Percentiles rank a stretch among this genome's conserved stretches.
Conservation (phyloP, 2,888 invertebrate genomes). For the Dendrolimus houi region DNA sequence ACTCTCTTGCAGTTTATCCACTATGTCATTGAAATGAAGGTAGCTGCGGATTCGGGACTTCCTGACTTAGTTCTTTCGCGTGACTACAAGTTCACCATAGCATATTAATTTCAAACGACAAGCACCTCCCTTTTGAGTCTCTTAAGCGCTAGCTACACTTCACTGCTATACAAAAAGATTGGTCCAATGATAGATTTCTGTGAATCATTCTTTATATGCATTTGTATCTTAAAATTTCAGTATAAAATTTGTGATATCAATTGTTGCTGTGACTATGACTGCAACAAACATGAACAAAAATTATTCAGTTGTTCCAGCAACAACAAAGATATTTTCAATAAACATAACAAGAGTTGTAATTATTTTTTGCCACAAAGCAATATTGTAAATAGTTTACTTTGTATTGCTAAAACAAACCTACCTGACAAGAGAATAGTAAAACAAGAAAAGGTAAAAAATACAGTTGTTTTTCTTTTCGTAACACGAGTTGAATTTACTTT, state of each 20-base stretch:
- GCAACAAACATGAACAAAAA: slow-evolving; percentile 74
- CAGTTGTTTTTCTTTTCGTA: background rate
- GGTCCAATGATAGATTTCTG: too few species aligned
- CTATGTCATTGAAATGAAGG: too few species aligned
- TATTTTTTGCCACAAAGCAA: slow-evolving; percentile 7
- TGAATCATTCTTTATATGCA: background rate
- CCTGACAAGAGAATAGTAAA: slow-evolving; percentile 34
- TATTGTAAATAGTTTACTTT: slow-evolving; percentile 42
- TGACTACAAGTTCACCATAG: too few species aligned
- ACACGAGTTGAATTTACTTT: background rate
- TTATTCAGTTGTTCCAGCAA: slow-evolving; percentile 77
- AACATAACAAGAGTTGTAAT: background rate
- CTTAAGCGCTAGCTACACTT: too few species aligned
- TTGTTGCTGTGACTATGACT: slow-evolving; percentile 90
- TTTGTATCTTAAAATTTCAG: slow-evolving; percentile 43
- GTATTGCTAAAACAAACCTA: slow-evolving; percentile 54
- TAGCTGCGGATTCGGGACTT: too few species aligned
- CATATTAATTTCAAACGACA: too few species aligned
- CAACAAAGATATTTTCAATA: slow-evolving; percentile 6
- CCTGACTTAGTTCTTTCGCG: too few species aligned
- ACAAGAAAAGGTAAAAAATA: slow-evolving; percentile 25
- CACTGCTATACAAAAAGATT: too few species aligned
- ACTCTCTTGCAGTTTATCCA: too few species aligned
- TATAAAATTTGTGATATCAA: slow-evolving; percentile 84
- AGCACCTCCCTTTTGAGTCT: too few species aligned